Conservation (phyloP, 2,888 invertebrate genomes). For the Pomacea canaliculata region DNA sequence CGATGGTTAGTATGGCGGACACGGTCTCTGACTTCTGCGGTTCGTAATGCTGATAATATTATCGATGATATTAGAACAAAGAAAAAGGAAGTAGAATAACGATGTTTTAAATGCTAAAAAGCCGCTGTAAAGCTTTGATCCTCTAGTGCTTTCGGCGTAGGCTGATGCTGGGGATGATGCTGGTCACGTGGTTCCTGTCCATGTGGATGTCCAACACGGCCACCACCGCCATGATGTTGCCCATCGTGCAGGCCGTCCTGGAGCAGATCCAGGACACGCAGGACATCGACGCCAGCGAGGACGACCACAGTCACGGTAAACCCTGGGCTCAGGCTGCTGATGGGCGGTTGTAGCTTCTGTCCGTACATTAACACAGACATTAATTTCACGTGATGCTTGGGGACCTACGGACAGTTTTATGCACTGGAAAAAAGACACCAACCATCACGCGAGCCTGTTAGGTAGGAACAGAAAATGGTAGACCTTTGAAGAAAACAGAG, state of each 20-base stretch:
- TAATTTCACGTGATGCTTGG: not conserved
- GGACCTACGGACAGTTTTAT: too few species aligned
- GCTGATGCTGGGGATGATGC: conserved; percentile 63
- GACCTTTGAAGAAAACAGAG: too few species aligned
- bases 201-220: conserved; percentile 98
- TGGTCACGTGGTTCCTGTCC: conserved; percentile 91
- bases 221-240: conserved; percentile 72
- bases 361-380: not conserved
- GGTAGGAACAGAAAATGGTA: too few species aligned
- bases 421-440: too few species aligned
- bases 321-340: not conserved
- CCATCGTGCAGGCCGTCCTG: conserved; percentile 64
- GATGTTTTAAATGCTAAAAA: too few species aligned
- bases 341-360: not conserved
- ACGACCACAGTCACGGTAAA: not conserved
- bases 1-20: conserved; percentile 41
- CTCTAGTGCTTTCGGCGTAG: conserved; percentile 33
- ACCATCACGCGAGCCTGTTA: too few species aligned
- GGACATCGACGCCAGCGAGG: not conserved
- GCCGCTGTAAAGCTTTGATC: not conserved
- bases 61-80: not conserved
- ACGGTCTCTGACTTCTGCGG: not conserved
- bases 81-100: not conserved
- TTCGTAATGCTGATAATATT: not conserved
- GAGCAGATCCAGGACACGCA: conserved; percentile 37